These are phyloP conservation scores for Nephrotoma flavescens DNA, from an alignment of 2,888 invertebrate genomes.

Conservation along the genomic window DNA sequence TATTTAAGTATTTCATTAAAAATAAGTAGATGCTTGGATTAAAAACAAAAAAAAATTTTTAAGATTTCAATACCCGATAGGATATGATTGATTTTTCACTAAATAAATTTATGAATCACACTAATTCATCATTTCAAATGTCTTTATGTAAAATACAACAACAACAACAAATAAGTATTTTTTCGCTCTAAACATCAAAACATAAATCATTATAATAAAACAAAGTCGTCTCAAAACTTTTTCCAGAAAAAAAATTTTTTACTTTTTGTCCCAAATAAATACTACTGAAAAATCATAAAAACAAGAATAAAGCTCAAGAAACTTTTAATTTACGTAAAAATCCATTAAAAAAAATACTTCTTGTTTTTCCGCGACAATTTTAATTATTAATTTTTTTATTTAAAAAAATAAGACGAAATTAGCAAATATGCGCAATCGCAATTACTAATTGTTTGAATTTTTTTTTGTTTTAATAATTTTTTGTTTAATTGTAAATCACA, in stretches of 20 bases:
- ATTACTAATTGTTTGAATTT: slow-evolving; percentile 1
- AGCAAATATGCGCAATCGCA: slow-evolving; percentile 1
- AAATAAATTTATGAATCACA: background rate
- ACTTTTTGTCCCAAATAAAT: background rate
- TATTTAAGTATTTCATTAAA: background rate
- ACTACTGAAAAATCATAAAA: background rate
- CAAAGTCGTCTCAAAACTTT: slow-evolving; percentile 4
- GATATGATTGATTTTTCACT: background rate
- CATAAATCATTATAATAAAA: slow-evolving; percentile 3
- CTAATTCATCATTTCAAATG: background rate
- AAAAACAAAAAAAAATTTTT: no score
- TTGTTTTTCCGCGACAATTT: slow-evolving; percentile 3
- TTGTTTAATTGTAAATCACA: background rate
- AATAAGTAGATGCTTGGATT: background rate
- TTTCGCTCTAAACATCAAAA: background rate
- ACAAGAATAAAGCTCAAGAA: background rate
- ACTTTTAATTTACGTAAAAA: slow-evolving; percentile 1
- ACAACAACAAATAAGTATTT: background rate
- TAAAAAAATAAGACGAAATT: background rate
- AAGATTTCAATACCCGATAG: background rate
- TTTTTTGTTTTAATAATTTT: background rate
- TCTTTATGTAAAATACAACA: background rate
- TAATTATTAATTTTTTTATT: slow-evolving; percentile 1
- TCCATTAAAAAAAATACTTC: background rate
- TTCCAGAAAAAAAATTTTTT: background rate